Evolutionary conservation across 2,797 vertebrate species (phyloP), one percentile per base, ranked within the genome.

Genomic region (Hirundo rustica): DNA sequence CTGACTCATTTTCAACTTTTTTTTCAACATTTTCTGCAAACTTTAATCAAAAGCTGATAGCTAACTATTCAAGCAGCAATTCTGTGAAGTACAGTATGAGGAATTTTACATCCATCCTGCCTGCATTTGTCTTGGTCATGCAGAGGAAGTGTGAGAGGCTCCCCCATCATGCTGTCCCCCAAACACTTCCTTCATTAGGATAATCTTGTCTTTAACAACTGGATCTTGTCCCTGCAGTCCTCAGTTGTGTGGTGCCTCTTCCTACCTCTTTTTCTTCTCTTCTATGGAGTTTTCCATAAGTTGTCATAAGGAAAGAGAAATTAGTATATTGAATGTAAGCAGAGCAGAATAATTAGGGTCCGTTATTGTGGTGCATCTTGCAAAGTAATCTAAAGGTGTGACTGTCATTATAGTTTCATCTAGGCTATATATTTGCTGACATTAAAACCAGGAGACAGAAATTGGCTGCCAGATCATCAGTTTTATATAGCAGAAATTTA

Each of bases 11-110:
- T 68, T 78, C 23, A 61, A 5, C 11, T 27, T 67, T 11, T 36
- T 87, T 84, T 83, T 64, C 53, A 73, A 27, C 13, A 12, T 75
- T 89, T 93, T 89, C 20, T 72, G 44, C 25, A 81, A 72, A 45
- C 0, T 4, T 17, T 62, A 21, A 22, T 22, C 9, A 25, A 34
- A 62, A 92, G 42, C 19, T 44, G 36, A 60, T 16, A 72, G 20
- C 7, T 64, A 81, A 16, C 9, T 10, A 25, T 42, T 42, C 5
- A 42, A 45, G 38, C 15, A 85, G 15, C 8, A 66, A 20, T 8
- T 54, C 11, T 36, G 11, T 76, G 60, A 90, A 73, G 26, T 3
- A 79, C 9, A 76, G 34, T 34, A 22, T 30, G 25, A 72, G 60
- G 11, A 22, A 51, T 17, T 54, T 94, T 16, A 19, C 2, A 73